Evolutionary conservation across 37 sponge, comb jelly and placozoan species (phyloP), one percentile per base, ranked within the genome.

Genomic region (Bolinopsis microptera): DNA sequence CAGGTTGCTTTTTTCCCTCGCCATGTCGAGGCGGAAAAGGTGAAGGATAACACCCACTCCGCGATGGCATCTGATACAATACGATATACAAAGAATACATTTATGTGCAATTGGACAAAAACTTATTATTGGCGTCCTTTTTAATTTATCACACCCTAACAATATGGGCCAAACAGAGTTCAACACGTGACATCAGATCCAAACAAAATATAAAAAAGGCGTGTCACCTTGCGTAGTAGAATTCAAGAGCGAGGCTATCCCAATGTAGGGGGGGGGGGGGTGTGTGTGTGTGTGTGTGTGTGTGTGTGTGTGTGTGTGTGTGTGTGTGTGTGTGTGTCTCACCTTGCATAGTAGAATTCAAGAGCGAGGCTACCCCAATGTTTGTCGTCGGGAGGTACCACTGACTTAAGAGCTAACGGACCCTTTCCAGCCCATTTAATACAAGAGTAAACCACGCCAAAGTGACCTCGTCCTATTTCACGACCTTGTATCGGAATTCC

Each of bases 291-390:
- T 83, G 94, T 94, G 69, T 83, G 86, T 83, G 34, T 32, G 39
- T 75, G 48, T 72, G 76, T 39, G 41, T 35, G 76, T 93, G 83
- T 93, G 83, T 9, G 23, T 39, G 94, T 83, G 68, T 31, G 30
- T 83, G 77, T 69, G 0, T 69, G 39, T 88, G 76, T 93, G 23
- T 74, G 38, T 26, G 28, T 92, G 61, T 40, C 0, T 83, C 0
- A 98, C 98, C 98, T 96, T 0, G 96, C 96, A 88, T 98, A 98
- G 90, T 98, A 97, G 93, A 98, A 98, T 94, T 98, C 99, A 68
- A 98, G 94, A 18, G 99, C 99, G 9, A 98, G 95, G 83, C 97
- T 97, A 72, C 97, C 97, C 97, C 97, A 98, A 92, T 98, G 99
- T 69, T 97, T 98, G 92, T 98, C 99, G 83, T 98, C 99, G 0